Conservation (phyloP, 2,888 invertebrate genomes). For the Ectemnius continuus region DNA sequence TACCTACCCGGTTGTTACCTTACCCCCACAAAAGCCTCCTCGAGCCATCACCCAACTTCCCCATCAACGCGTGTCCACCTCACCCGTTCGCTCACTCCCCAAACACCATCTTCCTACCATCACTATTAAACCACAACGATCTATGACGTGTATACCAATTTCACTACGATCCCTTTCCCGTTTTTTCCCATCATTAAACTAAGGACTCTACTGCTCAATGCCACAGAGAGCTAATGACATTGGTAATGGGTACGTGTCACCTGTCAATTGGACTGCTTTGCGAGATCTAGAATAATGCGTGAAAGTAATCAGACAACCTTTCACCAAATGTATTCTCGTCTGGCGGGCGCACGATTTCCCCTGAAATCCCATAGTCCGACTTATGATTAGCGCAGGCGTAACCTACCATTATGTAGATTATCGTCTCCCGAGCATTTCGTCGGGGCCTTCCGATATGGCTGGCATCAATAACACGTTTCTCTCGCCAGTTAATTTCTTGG, state of each 20-base stretch:
- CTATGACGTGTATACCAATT: too few relatives aligned
- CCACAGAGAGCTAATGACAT: too few relatives aligned
- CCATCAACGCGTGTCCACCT: not conserved
- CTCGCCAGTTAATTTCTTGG: constrained; percentile 48
- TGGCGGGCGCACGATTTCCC: constrained; percentile 51
- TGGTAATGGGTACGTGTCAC: too few relatives aligned
- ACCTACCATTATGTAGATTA: constrained; percentile 61
- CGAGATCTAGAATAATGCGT: constrained; percentile 28
- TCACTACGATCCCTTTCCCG: too few relatives aligned
- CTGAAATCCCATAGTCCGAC: constrained; percentile 59
- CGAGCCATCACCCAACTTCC: constrained; percentile 21
- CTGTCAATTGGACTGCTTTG: too few relatives aligned
- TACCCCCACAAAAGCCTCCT: constrained; percentile 40
- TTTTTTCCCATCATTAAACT: too few relatives aligned
- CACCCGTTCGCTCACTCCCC: too few relatives aligned
- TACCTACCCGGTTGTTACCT: constrained; percentile 55
- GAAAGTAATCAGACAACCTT: constrained; percentile 45
- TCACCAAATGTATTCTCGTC: constrained; percentile 41
- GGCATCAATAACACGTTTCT: constrained; percentile 40
- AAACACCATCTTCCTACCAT: too few relatives aligned
- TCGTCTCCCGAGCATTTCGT: constrained; percentile 60
- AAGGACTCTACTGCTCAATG: too few relatives aligned
- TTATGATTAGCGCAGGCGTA: constrained; percentile 60
- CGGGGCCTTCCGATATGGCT: constrained; percentile 51
- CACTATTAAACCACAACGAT: too few relatives aligned